Base-by-base conservation (phyloP, 1,140 invertebrate species). In the Popillia japonica region DNA sequence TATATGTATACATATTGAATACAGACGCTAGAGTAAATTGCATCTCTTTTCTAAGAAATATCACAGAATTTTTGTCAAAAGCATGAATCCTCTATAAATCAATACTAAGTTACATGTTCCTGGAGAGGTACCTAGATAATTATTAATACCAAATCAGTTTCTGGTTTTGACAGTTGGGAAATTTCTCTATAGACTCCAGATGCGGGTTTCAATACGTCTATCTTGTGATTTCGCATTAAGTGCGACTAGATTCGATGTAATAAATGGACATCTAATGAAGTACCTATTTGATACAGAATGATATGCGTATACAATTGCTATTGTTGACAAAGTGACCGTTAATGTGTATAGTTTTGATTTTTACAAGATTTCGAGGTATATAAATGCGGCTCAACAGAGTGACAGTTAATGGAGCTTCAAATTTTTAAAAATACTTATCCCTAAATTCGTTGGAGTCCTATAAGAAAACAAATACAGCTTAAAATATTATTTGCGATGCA, bases 101-200 rank as follows among this genome's bases (percentile, higher is more conserved):
- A 68, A 68, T 68, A 68, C 27, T 68, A 27, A 23, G 61, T 20
- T 68, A 68, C 61, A 68, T 68, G 22, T 27, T 68, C 20, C 6
- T 23, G 27, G 17, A 68, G 61, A 68, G 61, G 22, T 68, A n/a
- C n/a, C n/a, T n/a, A 34, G 61, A 22, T 68, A 68, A 68, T 68
- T 68, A 68, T 68, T 68, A 68, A 68, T 68, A 20, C 61, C 61
- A 68, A 20, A 68, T 22, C 20, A 68, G 22, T 27, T 68, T 68
- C 61, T 68, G 61, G 2, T 68, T 68, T 68, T 68, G 61, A 68
- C 61, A 68, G 61, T 68, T 68, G n/a, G 61, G 61, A 68, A 68
- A 68, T 68, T 68, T 68, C 61, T 68, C 61, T 68, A 68, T 68
- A 8, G 17, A 68, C 61, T 68, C 61, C 27, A 68, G 61, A 68